Percentiles rank a stretch among this genome's conserved stretches.
Conservation (phyloP, 2,888 invertebrate genomes). For the Crepidodera aurea region DNA sequence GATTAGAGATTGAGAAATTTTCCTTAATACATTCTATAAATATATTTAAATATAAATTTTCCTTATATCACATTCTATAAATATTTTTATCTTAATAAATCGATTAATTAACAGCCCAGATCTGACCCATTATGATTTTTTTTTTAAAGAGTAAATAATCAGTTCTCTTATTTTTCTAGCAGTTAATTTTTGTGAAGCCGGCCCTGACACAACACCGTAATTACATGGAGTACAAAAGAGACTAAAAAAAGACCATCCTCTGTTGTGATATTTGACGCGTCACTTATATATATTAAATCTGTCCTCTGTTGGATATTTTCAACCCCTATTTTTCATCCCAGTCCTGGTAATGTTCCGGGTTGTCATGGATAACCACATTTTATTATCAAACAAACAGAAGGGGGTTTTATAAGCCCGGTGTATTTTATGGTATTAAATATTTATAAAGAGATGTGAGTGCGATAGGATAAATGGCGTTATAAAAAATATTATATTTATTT, state of each 20-base stretch:
- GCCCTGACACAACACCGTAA: too few species aligned
- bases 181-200: too few species aligned
- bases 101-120: too few species aligned
- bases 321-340: constrained; percentile 1
- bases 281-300: constrained; percentile 18
- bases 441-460: neutral
- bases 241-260: constrained; percentile 2
- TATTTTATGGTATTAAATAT: constrained; percentile 10
- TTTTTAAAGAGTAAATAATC: too few species aligned
- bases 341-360: constrained; percentile 7
- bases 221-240: neutral
- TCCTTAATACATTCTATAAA: too few species aligned
- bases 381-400: constrained; percentile 20
- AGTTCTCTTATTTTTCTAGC: too few species aligned
- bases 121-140: too few species aligned
- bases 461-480: neutral
- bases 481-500: too few species aligned
- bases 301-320: neutral
- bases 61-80: too few species aligned
- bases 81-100: too few species aligned
- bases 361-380: constrained; percentile 20
- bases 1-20: too few species aligned
- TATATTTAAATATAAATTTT: too few species aligned
- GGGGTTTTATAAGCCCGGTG: neutral
- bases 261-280: constrained; percentile 16